phyloP scores from a whole-genome alignment of 2,888 invertebrate genomes.

The Dolomedes plantarius region DNA sequence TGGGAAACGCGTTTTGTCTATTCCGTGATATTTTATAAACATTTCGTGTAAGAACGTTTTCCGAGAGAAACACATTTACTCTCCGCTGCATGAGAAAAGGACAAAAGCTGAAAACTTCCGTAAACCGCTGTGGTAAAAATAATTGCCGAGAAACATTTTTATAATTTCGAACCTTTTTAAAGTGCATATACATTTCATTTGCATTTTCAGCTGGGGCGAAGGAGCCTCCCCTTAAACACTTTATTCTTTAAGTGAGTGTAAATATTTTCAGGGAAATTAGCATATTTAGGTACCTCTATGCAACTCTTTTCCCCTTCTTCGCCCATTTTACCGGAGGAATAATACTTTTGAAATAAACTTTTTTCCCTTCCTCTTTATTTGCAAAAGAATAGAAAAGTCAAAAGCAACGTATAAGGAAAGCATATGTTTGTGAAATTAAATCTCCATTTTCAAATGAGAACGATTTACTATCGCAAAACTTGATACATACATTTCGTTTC shows the following conservation, averaged over 20 bases:
- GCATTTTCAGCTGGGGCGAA: constrained; percentile 39
- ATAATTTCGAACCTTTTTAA: constrained; percentile 33
- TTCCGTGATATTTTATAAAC: background rate
- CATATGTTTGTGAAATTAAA: too few relatives aligned
- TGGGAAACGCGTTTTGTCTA: background rate
- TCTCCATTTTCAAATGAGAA: too few relatives aligned
- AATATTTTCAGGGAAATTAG: background rate
- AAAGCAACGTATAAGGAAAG: too few relatives aligned
- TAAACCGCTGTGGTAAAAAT: background rate
- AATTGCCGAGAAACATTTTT: constrained; percentile 62
- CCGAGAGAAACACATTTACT: background rate
- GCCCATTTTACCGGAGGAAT: too few relatives aligned
- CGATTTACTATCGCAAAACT: too few relatives aligned
- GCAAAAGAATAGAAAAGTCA: too few relatives aligned
- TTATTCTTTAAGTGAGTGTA: background rate
- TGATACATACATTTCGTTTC: too few relatives aligned
- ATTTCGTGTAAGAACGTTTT: background rate
- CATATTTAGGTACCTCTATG: background rate
- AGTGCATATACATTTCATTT: constrained; percentile 54
- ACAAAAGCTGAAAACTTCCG: background rate
- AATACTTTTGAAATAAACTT: too few relatives aligned
- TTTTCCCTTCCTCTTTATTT: too few relatives aligned
- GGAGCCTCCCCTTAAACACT: constrained; percentile 6
- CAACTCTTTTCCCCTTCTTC: too few relatives aligned
- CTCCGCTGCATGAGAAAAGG: background rate